Evolutionary conservation across 2,888 invertebrate genomes (phyloP), one percentile per base, ranked within the genome.

Genomic region (Meghimatium bilineatum): DNA sequence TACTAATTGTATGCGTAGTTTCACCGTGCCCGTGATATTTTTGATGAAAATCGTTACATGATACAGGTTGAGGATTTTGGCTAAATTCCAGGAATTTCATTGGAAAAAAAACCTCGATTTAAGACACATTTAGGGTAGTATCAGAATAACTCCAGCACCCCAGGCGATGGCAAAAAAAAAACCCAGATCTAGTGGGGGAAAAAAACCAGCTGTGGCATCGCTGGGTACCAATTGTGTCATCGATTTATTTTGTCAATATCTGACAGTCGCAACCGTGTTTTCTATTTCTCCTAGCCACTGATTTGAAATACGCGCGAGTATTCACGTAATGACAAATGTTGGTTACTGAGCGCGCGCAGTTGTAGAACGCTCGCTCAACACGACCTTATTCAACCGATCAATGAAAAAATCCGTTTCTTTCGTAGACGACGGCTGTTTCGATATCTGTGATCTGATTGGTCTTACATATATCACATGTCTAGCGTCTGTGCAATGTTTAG

Each of bases 391-490:
- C 34, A 49, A 56, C 71, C 34, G 80, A 71, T 80, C 80, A 80
- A 80, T 80, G 80, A 71, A 56, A 80, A 17, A 34, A n/a, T n/a
- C 71, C n/a, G 69, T 80, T 80, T 80, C 80, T 71, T 66, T 3
- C n/a, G 80, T 71, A 52, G n/a, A 10, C 71, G 71, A 52, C 69
- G 52, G 71, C 52, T 38, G 34, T 49, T 44, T 38, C 52, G 69
- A 79, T 69, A 79, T 52, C 49, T 67, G 26, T 34, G 52, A 26
- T 69, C 71, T 71, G 71, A 80, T 80, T 80, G 80, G 80, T 71
- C 29, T 34, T 2, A 32, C 69, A 80, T 34, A 80, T 36, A 69
- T 80, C 80, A 56, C 71, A 71, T 80, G 80, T 36, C 56, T 71
- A 36, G 56, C 52, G 71, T 52, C 67, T 69, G 80, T 36, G 71